Conservation (phyloP, 2,888 invertebrate species). For the Agonopterix alstromeriana region DNA sequence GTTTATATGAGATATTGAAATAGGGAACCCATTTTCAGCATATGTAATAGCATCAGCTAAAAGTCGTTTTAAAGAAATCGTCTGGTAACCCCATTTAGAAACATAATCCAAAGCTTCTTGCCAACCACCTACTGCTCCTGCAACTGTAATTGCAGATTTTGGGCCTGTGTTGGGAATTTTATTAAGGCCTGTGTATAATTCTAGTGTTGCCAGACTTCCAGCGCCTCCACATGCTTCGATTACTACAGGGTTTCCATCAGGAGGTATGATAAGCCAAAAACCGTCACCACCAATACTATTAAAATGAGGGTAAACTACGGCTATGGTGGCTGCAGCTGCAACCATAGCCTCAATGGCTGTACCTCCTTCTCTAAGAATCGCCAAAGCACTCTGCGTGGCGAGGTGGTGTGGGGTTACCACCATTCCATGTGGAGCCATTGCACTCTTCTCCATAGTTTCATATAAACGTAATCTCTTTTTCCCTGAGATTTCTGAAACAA, state of each 20-base stretch:
- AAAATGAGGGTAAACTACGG: conserved; percentile 65
- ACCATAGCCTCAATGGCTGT: conserved; percentile 65
- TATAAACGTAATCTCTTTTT: background rate
- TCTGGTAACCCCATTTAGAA: conserved; percentile 49
- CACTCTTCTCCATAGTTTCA: conserved; percentile 33
- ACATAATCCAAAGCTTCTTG: conserved; percentile 59
- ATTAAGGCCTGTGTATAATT: conserved; percentile 33
- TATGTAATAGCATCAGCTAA: conserved; percentile 55
- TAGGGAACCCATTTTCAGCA: conserved; percentile 53
- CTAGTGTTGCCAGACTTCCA: conserved; percentile 47
- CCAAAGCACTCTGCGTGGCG: conserved; percentile 56
- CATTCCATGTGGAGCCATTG: conserved; percentile 47
- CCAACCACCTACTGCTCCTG: conserved; percentile 64
- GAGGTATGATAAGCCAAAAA: conserved; percentile 63
- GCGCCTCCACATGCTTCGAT: conserved; percentile 62
- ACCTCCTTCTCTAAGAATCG: conserved; percentile 53
- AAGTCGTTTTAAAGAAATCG: conserved; percentile 37
- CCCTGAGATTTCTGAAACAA: conserved; percentile 17
- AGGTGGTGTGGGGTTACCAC: conserved; percentile 65
- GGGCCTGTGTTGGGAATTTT: conserved; percentile 48
- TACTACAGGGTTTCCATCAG: conserved; percentile 47
- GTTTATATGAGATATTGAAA: conserved; percentile 32
- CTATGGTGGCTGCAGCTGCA: conserved; percentile 58
- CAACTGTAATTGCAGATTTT: conserved; percentile 54
- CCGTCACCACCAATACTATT: conserved; percentile 62